Evolutionary conservation across 1,140 invertebrate species (phyloP), one percentile per base, ranked within the genome.

Genomic region (Drosophila oshimai): DNA sequence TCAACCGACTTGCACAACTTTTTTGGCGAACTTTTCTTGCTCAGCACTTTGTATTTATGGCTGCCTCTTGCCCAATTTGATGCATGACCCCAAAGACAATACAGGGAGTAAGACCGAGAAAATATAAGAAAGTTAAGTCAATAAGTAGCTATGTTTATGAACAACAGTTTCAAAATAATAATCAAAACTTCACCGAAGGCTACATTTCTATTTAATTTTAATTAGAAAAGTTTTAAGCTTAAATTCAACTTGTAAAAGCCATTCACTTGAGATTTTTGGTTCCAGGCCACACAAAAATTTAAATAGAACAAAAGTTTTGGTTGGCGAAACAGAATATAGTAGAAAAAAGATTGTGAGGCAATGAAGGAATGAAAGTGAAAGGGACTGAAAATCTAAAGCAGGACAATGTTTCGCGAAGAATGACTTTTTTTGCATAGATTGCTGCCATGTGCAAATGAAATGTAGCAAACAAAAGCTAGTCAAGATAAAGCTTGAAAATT

Each of bases 121-220:
- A 50, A 39, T 64, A 18, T 60, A 36, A 26, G 28, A 39, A 34
- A 55, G 29, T 34, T 12, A 12, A 29, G 17, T 36, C 13, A 74
- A 44, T 65, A 36, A 64, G 31, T 79, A 12, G 45, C n/a, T n/a
- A n/a, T n/a, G 12, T 50, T 22, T 31, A 57, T 79, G 31, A 49
- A 62, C 58, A 69, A 80, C 39, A 42, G 87, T 54, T 75, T 51
- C 65, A 80, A 87, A n/a, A 80, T 87, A 75, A 79, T 86, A 84
- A 84, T 84, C 80, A 80, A 80, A 86, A 86, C 75, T 80, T 87
- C 65, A 73, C 13, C 44, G 39, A 10, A 74, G 68, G 29, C 53
- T 44, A 87, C 75, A 55, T 87, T 80, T 87, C 72, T 87, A 87
- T 84, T 87, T 73, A 86, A 87, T 84, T 84, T 84, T 84, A 84